These are phyloP conservation scores for Molorchus minor DNA, from an alignment of 2,888 invertebrate genomes.

Conservation along the genomic window DNA sequence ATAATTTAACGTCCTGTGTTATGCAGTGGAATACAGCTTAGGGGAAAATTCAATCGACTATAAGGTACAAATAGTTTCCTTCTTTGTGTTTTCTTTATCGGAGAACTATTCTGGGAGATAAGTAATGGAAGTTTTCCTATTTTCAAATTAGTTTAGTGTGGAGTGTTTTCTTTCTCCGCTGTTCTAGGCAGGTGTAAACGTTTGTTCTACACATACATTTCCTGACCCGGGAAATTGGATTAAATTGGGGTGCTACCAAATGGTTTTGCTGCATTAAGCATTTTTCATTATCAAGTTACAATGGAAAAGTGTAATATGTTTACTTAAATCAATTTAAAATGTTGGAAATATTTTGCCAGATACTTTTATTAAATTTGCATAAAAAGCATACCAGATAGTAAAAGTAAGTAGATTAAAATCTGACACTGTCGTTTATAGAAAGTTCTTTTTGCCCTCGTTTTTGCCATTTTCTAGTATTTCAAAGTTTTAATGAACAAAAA, in stretches of 20 bases:
- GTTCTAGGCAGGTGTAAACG: slow-evolving; percentile 37
- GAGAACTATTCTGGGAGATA: slow-evolving; percentile 34
- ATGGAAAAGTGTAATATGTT: too few species aligned
- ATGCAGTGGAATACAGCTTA: too few species aligned
- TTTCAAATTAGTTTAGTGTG: slow-evolving; percentile 44
- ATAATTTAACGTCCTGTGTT: too few species aligned
- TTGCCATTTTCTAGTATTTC: too few species aligned
- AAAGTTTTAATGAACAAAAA: too few species aligned
- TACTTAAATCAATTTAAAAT: too few species aligned
- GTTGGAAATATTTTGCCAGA: too few species aligned
- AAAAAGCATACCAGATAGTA: too few species aligned
- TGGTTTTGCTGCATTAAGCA: slow-evolving; percentile 1
- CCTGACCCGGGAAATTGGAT: slow-evolving; percentile 32
- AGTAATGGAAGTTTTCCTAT: slow-evolving; percentile 46
- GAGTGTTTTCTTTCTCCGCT: slow-evolving; percentile 41
- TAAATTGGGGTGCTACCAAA: slow-evolving; percentile 17
- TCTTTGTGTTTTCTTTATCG: slow-evolving; percentile 31
- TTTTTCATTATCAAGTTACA: background rate
- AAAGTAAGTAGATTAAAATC: too few species aligned
- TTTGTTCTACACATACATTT: slow-evolving; percentile 34
- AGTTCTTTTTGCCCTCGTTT: too few species aligned
- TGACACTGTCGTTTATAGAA: too few species aligned
- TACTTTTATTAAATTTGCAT: too few species aligned
- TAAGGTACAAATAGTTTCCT: slow-evolving; percentile 36
- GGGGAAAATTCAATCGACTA: slow-evolving; percentile 15